These are phyloP conservation scores for Acanthosepion esculentum DNA, from an alignment of 2,888 invertebrate genomes.

Conservation along the genomic window DNA sequence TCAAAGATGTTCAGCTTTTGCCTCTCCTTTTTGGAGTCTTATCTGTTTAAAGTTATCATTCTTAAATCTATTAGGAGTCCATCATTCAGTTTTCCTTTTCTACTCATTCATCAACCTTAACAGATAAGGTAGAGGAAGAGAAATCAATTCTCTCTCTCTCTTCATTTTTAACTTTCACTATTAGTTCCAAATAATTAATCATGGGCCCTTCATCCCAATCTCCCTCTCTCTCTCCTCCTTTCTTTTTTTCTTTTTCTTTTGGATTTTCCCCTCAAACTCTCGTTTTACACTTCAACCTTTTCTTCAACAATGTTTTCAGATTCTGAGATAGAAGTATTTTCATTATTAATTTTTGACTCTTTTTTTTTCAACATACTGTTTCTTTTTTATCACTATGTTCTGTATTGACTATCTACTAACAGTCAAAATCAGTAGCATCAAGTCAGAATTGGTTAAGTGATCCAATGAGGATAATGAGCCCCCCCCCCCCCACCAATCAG, in stretches of 20 bases:
- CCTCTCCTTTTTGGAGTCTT: neutral
- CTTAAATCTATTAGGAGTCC: too few species aligned
- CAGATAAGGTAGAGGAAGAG: neutral
- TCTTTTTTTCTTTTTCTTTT: neutral
- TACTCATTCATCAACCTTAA: neutral
- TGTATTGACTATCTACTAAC: too few species aligned
- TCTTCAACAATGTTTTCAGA: neutral
- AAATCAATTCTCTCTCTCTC: neutral
- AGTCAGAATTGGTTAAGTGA: too few species aligned
- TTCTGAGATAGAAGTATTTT: neutral
- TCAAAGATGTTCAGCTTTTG: neutral
- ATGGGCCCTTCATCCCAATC: neutral
- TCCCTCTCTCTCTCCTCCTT: too few species aligned
- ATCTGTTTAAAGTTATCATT: neutral
- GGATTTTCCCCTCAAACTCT: neutral
- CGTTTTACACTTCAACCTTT: neutral
- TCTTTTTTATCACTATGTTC: too few species aligned
- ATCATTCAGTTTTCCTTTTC: neutral
- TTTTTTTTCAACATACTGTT: too few species aligned
- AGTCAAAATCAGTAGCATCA: too few species aligned
- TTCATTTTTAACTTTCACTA: neutral
- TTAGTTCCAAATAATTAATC: neutral
- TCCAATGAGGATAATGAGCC: too few species aligned
- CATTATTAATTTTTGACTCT: too few species aligned
- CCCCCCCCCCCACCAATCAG: too few species aligned